Evolutionary conservation across 2,797 vertebrate genomes (phyloP), one percentile per base, ranked within the genome.

Genomic region (Hypotaenidia okinawae): DNA sequence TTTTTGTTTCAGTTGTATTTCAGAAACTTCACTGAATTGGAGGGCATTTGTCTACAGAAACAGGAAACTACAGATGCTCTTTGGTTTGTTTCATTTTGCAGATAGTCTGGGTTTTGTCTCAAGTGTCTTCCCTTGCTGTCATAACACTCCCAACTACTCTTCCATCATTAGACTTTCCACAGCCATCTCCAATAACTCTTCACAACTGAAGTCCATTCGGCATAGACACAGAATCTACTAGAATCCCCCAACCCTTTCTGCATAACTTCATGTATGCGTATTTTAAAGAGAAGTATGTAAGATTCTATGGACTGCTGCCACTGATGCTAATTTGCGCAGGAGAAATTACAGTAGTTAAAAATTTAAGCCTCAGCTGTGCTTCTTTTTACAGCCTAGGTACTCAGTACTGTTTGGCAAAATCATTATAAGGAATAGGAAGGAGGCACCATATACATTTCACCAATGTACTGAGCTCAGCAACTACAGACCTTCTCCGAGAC

Each of bases 61-160:
- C 37, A 62, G 72, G 70, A 93, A 84, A n/a, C n/a, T 84, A 88
- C 73, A 90, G 63, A 87, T 89, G 70, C 59, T 90, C 90, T 92
- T 91, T 64, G 45, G 17, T 84, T 88, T 93, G 67, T 59, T 96
- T 86, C n/a, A 52, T 75, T 90, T 54, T 57, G 35, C 22, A 63
- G 47, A 78, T 64, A 64, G 76, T 75, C 94, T 94, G 93, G 30
- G 6, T 69, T 93, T 91, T 94, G 74, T 89, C 92, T 90, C 27
- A 30, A 76, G 39, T 37, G 51, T 55, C 90, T 57, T 68, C 16
- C 45, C 55, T 73, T 76, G 28, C 58, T 78, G 37, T 86, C 66
- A 19, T 41, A 93, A 84, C 58, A 75, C 45, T 27, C 35, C 74
- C 62, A 84, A 59, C 19, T 22, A 47, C 51, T 51, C 64, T 62